phyloP scores from a whole-genome alignment of 1,140 invertebrate genomes.

The Drosophila malerkotliana region DNA sequence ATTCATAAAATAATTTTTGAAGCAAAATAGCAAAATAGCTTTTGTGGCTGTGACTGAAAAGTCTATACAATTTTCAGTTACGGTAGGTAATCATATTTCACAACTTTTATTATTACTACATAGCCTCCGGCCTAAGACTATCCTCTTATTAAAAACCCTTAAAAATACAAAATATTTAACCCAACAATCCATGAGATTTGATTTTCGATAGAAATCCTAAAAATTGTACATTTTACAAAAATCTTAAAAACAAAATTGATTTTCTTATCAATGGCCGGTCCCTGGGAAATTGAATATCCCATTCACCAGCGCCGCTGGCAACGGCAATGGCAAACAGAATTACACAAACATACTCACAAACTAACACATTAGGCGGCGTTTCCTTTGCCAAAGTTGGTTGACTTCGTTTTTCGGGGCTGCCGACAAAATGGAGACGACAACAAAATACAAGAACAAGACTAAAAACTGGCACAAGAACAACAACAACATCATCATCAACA shows the following conservation, averaged over 20 bases:
- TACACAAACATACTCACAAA: conserved; percentile 47
- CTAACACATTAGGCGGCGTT: conserved; percentile 75
- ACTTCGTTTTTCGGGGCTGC: conserved; percentile 71
- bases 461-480: background rate
- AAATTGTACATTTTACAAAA: conserved; percentile 3
- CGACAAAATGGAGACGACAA: conserved; percentile 50
- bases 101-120: background rate
- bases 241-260: conserved; percentile 6
- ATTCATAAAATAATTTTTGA: background rate
- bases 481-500: conserved; percentile 27
- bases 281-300: conserved; percentile 28
- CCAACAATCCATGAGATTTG: too few species aligned
- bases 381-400: conserved; percentile 78
- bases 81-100: background rate
- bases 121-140: background rate
- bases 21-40: background rate
- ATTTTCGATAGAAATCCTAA: background rate
- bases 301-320: conserved; percentile 50
- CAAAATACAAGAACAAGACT: background rate
- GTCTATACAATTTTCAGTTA: background rate
- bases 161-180: background rate
- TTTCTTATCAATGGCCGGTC: conserved; percentile 9
- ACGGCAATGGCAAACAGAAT: conserved; percentile 48
- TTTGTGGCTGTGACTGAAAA: background rate
- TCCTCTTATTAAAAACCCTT: background rate